Base-by-base conservation (phyloP, 2,888 invertebrate species). In the Heliconius ethilla region DNA sequence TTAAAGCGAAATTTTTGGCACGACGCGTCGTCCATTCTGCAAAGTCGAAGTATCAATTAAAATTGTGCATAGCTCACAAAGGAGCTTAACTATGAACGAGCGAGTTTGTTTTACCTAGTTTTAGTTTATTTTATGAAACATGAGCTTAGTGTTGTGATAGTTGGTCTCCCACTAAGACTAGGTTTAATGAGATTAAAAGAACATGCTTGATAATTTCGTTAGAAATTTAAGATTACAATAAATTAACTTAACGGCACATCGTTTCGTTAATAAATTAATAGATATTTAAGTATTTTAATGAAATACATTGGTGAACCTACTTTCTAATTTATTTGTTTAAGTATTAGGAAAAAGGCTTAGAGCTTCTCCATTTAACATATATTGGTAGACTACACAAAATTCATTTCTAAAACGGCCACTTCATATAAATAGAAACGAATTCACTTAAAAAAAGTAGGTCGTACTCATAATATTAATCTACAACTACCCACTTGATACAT, bases 1-100 rank as follows among this genome's bases (percentile, higher is more conserved):
- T 73, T 27, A 51, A 73, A 69, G 62, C 3, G 37, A 76, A 69
- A 73, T 78, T 70, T 74, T 78, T 80, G 80, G 80, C 80, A 80
- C 80, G 75, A 62, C 70, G 40, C 80, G 75, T 51, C 75, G 40
- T 69, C 69, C 69, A 69, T 25, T 25, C 40, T 69, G 7, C 15
- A 13, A n/a, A 40, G 40, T 33, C 25, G 33, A 59, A 72, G 59
- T 29, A 37, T 72, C 33, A 59, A 33, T 72, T 72, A 72, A 72
- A 72, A 72, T 5, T 45, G 22, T 27, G 51, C 51, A 9, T 72
- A 33, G 25, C 2, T 40, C 40, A 69, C 67, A 40, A 69, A 37
- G 25, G 67, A 29, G 55, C 55, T 55, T n/a, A 7, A 55, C 33
- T 72, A 33, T 33, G 33, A 55, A 59, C 55, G 13, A 59, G 6